A percentile compares a stretch with the other conserved stretches of the same genome.
These are phyloP conservation scores for Dinoponera quadriceps DNA, from an alignment of 1,140 invertebrate genomes.

Conservation along the genomic window DNA sequence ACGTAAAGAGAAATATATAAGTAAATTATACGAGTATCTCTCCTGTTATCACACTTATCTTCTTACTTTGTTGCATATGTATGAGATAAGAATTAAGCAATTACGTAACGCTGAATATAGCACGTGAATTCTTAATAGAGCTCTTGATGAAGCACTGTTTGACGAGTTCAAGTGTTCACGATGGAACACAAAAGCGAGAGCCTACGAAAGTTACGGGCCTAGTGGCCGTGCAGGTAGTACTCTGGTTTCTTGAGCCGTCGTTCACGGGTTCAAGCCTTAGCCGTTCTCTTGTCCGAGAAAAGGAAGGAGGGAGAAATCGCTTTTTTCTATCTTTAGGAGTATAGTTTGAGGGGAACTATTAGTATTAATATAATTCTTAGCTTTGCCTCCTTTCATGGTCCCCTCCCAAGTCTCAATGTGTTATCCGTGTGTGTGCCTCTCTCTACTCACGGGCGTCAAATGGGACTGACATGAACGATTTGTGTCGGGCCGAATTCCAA, in stretches of 20 bases:
- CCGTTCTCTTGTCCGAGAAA: not conserved
- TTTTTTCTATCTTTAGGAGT: too few relatives aligned
- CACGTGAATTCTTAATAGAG: not conserved
- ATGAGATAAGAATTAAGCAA: not conserved
- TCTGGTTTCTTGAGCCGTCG: not conserved
- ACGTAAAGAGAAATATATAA: too few relatives aligned
- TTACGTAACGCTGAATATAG: not conserved
- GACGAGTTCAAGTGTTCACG: too few relatives aligned
- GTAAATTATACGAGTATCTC: not conserved
- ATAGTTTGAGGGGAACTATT: too few relatives aligned
- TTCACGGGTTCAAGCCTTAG: constrained; percentile 44
- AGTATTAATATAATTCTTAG: not conserved
- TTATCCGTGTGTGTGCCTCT: constrained; percentile 60
- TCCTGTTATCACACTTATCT: not conserved
- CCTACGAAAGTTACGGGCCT: too few relatives aligned
- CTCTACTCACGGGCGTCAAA: constrained; percentile 66
- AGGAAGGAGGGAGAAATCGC: not conserved
- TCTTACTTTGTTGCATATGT: not conserved
- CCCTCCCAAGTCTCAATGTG: constrained; percentile 67
- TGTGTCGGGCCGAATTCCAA: constrained; percentile 31
- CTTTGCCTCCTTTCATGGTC: not conserved
- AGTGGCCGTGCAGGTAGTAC: not conserved
- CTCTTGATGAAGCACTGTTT: not conserved
- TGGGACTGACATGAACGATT: constrained; percentile 69
- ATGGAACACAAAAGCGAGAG: too few relatives aligned